A percentile compares a stretch with the other conserved stretches of the same genome.
These are phyloP conservation scores for Calliopsis andreniformis DNA, from an alignment of 1,140 invertebrate genomes.

Conservation along the genomic window DNA sequence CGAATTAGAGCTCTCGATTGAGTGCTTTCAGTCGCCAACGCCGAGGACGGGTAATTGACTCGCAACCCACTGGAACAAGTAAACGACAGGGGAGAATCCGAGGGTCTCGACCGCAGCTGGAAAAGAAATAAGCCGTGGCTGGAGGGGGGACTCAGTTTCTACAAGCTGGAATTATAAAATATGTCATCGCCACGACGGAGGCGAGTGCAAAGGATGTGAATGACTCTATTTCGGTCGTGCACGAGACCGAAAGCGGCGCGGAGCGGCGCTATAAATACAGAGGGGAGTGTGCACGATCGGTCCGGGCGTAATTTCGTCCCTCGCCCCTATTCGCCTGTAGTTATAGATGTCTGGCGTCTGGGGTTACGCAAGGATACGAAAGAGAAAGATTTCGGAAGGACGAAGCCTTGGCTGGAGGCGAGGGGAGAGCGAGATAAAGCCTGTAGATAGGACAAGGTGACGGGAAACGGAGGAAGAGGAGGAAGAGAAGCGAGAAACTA, in stretches of 20 bases:
- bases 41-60: not conserved
- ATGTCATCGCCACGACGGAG: not conserved
- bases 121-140: too few relatives aligned
- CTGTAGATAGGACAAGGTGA: constrained; percentile 2
- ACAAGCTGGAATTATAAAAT: constrained; percentile 4
- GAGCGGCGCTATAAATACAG: constrained; percentile 44
- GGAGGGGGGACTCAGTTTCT: too few relatives aligned
- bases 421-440: constrained; percentile 4
- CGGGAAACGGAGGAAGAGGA: constrained; percentile 10
- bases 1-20: too few relatives aligned
- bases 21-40: too few relatives aligned
- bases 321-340: constrained; percentile 35
- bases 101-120: too few relatives aligned
- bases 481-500: constrained; percentile 3
- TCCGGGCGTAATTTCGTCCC: constrained; percentile 55
- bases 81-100: not conserved
- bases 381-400: constrained; percentile 14
- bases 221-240: constrained; percentile 50
- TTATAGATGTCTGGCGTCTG: constrained; percentile 55
- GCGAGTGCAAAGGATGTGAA: constrained; percentile 23
- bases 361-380: constrained; percentile 58
- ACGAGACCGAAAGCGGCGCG: constrained; percentile 19
- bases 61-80: not conserved
- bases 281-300: constrained; percentile 47
- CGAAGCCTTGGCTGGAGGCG: not conserved